Conservation (phyloP, 1,140 invertebrate species). For the Pseudomyrmex pallidus region DNA sequence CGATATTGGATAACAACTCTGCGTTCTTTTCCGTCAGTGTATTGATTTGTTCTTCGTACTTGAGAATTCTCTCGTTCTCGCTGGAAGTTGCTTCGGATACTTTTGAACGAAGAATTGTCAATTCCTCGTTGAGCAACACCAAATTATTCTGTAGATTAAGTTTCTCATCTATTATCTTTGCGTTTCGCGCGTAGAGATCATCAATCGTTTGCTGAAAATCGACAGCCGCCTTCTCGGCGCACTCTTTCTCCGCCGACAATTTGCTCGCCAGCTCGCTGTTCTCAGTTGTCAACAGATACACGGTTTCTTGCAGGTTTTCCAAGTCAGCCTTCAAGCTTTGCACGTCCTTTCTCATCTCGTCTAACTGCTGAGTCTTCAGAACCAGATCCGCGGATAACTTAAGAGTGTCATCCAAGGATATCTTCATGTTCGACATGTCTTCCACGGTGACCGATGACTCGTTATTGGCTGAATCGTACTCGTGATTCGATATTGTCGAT, state of each 20-base stretch:
- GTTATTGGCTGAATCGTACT: slow-evolving; percentile 15
- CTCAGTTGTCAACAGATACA: slow-evolving; percentile 77
- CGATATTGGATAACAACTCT: slow-evolving; percentile 71
- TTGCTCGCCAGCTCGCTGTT: slow-evolving; percentile 77
- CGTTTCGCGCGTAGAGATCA: slow-evolving; percentile 64
- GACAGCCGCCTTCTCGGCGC: slow-evolving; percentile 54
- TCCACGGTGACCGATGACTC: slow-evolving; percentile 32
- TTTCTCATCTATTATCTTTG: slow-evolving; percentile 69
- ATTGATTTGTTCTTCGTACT: slow-evolving; percentile 67
- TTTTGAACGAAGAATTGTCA: slow-evolving; percentile 45
- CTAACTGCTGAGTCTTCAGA: slow-evolving; percentile 73
- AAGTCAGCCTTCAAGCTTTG: slow-evolving; percentile 76
- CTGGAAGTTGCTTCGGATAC: slow-evolving; percentile 14
- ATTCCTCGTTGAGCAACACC: slow-evolving; percentile 56
- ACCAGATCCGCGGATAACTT: slow-evolving; percentile 72
- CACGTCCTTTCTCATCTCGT: slow-evolving; percentile 76
- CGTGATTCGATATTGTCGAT: background rate
- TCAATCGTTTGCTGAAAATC: slow-evolving; percentile 69
- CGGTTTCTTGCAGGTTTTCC: slow-evolving; percentile 74
- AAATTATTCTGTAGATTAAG: slow-evolving; percentile 64
- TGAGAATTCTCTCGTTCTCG: slow-evolving; percentile 58
- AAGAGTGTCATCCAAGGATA: slow-evolving; percentile 72
- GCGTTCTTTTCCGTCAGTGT: slow-evolving; percentile 77
- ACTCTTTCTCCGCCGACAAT: slow-evolving; percentile 70
- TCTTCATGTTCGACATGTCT: slow-evolving; percentile 63